phyloP scores from a whole-genome alignment of 2,888 invertebrate genomes.

The Cremastinae sp. region DNA sequence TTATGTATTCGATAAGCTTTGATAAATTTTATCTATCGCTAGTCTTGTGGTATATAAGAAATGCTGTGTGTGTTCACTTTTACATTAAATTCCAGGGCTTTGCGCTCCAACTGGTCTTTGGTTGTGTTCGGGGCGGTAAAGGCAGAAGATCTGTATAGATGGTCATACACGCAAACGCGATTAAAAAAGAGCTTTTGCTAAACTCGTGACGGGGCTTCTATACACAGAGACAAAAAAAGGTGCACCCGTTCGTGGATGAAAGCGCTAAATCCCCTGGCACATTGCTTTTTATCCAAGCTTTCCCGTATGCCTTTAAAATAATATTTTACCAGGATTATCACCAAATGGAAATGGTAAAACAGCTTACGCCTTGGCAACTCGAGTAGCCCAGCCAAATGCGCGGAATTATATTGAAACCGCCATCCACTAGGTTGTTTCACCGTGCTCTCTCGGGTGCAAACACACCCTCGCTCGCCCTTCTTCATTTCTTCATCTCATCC shows the following conservation, averaged over 20 bases:
- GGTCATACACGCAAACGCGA: too few species aligned
- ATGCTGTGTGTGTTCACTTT: too few species aligned
- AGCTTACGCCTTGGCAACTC: conserved; percentile 70
- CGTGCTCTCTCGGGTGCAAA: conserved; percentile 22
- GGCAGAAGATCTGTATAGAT: too few species aligned
- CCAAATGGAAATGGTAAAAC: conserved; percentile 72
- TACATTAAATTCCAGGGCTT: too few species aligned
- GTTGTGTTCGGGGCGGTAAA: too few species aligned
- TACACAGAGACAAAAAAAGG: too few species aligned
- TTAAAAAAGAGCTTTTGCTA: too few species aligned
- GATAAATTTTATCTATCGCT: too few species aligned
- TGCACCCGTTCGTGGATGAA: conserved; percentile 23
- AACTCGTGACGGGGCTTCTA: too few species aligned
- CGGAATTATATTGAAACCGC: conserved; percentile 74
- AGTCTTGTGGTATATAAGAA: too few species aligned
- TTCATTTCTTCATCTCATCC: background rate
- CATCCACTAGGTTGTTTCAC: conserved; percentile 55
- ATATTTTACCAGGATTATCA: conserved; percentile 76
- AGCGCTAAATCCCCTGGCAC: conserved; percentile 45
- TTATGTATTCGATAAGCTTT: too few species aligned
- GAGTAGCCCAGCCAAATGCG: conserved; percentile 63
- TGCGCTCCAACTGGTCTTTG: too few species aligned
- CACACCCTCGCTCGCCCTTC: conserved; percentile 20
- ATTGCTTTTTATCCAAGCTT: conserved; percentile 39
- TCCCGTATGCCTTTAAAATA: conserved; percentile 69